A percentile compares a stretch with the other conserved stretches of the same genome.
These are phyloP conservation scores for Strigamia maritima DNA, from an alignment of 2,888 invertebrate species.

Conservation along the genomic window DNA sequence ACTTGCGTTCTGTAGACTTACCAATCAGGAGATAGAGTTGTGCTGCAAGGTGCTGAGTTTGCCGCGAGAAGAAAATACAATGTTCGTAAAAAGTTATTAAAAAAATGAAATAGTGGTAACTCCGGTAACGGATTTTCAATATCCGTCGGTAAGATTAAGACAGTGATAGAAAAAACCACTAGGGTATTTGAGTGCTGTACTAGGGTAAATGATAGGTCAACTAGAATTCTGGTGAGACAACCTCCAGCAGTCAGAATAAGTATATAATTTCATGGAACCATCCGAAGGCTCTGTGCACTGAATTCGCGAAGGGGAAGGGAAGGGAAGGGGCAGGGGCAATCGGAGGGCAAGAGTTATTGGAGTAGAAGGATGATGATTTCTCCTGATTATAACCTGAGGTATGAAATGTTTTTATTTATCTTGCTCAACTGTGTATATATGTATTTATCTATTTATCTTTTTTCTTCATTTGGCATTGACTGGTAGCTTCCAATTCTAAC, in stretches of 20 bases:
- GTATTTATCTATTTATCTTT: slow-evolving; percentile 12
- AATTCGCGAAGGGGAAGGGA: background rate
- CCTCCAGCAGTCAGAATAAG: background rate
- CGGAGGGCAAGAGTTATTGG: background rate
- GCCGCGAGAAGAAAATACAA: no score
- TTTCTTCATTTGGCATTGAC: background rate
- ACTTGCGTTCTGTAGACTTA: no score
- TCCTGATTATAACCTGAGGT: background rate
- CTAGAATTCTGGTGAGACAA: slow-evolving; percentile 10
- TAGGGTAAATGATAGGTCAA: background rate
- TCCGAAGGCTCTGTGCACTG: background rate
- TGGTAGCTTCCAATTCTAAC: background rate
- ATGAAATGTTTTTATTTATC: background rate
- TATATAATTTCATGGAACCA: background rate
- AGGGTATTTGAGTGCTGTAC: background rate
- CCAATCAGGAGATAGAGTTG: no score
- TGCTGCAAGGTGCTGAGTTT: no score
- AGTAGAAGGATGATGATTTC: background rate
- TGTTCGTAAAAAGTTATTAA: no score
- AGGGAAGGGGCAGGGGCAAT: background rate
- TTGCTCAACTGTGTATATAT: background rate
- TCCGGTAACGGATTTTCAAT: background rate
- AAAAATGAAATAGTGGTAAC: background rate
- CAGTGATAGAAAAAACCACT: background rate
- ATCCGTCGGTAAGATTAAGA: background rate